Base-by-base conservation (phyloP, 2,888 invertebrate genomes). In the Scrobipalpa atriplicella region DNA sequence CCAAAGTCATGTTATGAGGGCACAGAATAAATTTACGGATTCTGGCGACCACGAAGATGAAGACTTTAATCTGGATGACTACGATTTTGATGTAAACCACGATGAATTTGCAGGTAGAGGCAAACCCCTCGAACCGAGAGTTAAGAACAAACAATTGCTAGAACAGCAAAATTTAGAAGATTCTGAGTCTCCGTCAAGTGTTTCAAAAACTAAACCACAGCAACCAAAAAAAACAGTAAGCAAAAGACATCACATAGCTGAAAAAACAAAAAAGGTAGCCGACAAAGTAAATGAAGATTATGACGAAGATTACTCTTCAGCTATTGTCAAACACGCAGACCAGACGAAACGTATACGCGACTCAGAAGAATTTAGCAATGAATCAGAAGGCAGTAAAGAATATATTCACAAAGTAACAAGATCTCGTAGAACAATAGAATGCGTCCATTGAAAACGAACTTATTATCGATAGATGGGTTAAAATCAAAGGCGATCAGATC, bases 11-110 rank as follows among this genome's bases (percentile, higher is more conserved):
- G 65, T 80, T 8, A 78, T 69, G 58, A 81, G 72, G 65, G 70
- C 75, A 65, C 77, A 78, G 13, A 56, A 21, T 0, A 76, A 74
- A 65, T 69, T 77, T 2, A 67, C 70, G 9, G 87, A 87, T 64
- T 85, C 87, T 0, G 78, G 77, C 2, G 90, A 90, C 51, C 81
- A 86, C 63, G 91, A 90, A 76, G 90, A 92, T 29, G 88, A 90
- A 72, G 91, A 92, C 67, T 91, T 90, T 54, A 89, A 84, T 73
- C 66, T 90, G 13, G 81, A 83, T 10, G 91, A 92, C 70, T 91
- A 90, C 62, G 90, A 92, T 43, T 91, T 92, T 62, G 91, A 90
- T 70, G 75, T 87, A 0, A 85, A 87, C 67, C 90, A 91, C 65
- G 91, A 92, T 65, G 91, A 90, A 70, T 91, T 81, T 29, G 68